Percentiles rank a stretch among this genome's conserved stretches.
Conservation (phyloP, 2,888 invertebrate species). For the Dicyrtomina minuta region DNA sequence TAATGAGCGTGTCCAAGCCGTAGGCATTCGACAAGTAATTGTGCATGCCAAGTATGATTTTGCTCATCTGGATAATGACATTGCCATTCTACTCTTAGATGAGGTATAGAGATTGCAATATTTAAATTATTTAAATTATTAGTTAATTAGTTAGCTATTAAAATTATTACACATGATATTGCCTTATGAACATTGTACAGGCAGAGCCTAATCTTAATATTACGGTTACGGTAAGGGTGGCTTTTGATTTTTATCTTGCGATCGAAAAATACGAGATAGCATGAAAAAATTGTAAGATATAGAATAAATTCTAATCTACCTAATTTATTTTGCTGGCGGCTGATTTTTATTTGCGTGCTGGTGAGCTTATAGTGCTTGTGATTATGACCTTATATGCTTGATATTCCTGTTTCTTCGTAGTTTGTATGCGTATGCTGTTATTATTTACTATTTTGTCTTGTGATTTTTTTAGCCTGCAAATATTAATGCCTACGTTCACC, state of each 20-base stretch:
- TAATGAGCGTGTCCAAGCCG: conserved; percentile 35
- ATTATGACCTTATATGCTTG: no score
- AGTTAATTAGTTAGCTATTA: not conserved
- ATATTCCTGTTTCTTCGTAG: not conserved
- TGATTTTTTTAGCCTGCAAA: conserved; percentile 20
- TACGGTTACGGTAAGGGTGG: no score
- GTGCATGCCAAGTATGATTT: conserved; percentile 29
- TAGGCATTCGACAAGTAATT: conserved; percentile 14
- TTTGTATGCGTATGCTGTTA: not conserved
- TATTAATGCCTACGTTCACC: conserved; percentile 32
- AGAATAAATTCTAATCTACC: no score
- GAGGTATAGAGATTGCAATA: conserved; percentile 21
- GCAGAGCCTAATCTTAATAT: no score
- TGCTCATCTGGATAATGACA: conserved; percentile 29
- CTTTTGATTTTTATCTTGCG: no score
- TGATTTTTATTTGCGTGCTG: no score
- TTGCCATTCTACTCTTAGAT: conserved; percentile 33
- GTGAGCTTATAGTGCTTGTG: no score
- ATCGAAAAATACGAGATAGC: not conserved
- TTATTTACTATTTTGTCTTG: not conserved
- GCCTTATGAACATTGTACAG: no score
- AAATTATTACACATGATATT: no score
- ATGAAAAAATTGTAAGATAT: not conserved
- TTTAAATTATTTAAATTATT: not conserved
- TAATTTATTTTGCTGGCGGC: no score